These are phyloP conservation scores for Gasterosteus nipponicus DNA, from an alignment of 2,113 vertebrate genomes.

Conservation along the genomic window DNA sequence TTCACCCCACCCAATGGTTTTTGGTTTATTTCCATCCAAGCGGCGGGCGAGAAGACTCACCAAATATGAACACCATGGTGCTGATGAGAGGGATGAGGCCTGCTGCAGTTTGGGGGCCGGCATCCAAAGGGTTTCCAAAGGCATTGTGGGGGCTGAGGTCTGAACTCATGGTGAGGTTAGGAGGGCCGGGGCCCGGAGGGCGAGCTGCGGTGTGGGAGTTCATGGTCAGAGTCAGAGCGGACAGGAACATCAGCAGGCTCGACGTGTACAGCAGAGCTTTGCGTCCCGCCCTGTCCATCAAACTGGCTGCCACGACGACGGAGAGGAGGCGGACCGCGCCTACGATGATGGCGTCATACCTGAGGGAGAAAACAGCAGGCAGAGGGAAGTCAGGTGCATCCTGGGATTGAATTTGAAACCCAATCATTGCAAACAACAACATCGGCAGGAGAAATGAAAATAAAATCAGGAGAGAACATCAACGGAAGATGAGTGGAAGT, in stretches of 20 bases:
- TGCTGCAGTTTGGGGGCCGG: background rate
- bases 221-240: constrained; percentile 86
- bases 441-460: background rate
- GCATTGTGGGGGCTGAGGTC: constrained; percentile 13
- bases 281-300: constrained; percentile 93
- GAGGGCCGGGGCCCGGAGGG: constrained; percentile 19
- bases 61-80: constrained; percentile 91
- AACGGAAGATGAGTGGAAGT: background rate
- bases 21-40: background rate
- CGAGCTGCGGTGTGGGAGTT: constrained; percentile 70
- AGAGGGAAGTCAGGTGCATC: background rate
- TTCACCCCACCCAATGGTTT: background rate
- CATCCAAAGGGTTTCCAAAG: background rate
- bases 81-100: constrained; percentile 87
- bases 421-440: background rate
- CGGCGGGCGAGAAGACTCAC: constrained; percentile 73
- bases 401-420: background rate
- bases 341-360: constrained; percentile 88
- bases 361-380: constrained; percentile 15
- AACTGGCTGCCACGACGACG: constrained; percentile 82
- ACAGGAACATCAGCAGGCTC: constrained; percentile 87
- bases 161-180: constrained; percentile 44
- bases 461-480: background rate
- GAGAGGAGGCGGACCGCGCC: constrained; percentile 88
- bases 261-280: constrained; percentile 91